These are phyloP conservation scores for Selenia dentaria DNA, from an alignment of 2,888 invertebrate species.

Conservation along the genomic window DNA sequence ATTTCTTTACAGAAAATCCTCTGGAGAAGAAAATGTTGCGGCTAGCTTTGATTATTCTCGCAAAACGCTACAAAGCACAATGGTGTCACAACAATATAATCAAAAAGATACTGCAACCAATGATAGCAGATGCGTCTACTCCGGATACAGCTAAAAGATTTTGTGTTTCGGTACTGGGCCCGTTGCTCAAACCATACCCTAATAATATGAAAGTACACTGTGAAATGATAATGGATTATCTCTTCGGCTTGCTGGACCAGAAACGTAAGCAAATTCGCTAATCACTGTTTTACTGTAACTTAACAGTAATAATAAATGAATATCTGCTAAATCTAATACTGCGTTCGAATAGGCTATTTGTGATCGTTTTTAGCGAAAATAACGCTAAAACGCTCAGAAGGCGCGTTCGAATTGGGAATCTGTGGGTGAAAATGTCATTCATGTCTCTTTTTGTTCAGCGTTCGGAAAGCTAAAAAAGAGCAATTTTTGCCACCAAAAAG, in stretches of 20 bases:
- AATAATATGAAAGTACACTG: slow-evolving; percentile 69
- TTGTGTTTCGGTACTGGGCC: slow-evolving; percentile 65
- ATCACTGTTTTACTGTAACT: too few relatives aligned
- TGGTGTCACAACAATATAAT: slow-evolving; percentile 74
- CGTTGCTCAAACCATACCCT: slow-evolving; percentile 71
- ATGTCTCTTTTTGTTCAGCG: too few relatives aligned
- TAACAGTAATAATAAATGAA: too few relatives aligned
- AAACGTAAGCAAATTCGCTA: slow-evolving; percentile 65
- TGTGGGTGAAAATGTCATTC: too few relatives aligned
- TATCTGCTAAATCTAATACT: too few relatives aligned
- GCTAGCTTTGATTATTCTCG: slow-evolving; percentile 63
- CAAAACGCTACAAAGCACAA: slow-evolving; percentile 68
- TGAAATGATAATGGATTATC: slow-evolving; percentile 63
- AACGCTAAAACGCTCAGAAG: too few relatives aligned
- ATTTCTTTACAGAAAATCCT: slow-evolving; percentile 50
- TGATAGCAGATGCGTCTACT: slow-evolving; percentile 54
- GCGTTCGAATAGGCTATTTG: too few relatives aligned
- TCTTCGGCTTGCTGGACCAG: slow-evolving; percentile 55
- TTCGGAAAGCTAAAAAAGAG: too few relatives aligned
- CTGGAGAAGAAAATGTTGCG: slow-evolving; percentile 62
- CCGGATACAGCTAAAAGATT: slow-evolving; percentile 52
- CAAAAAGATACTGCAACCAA: slow-evolving; percentile 60
- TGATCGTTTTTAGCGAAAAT: too few relatives aligned
- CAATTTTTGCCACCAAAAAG: too few relatives aligned
- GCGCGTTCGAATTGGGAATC: too few relatives aligned